Conservation (phyloP, 2,113 vertebrate genomes). For the Paratilapia polleni region DNA sequence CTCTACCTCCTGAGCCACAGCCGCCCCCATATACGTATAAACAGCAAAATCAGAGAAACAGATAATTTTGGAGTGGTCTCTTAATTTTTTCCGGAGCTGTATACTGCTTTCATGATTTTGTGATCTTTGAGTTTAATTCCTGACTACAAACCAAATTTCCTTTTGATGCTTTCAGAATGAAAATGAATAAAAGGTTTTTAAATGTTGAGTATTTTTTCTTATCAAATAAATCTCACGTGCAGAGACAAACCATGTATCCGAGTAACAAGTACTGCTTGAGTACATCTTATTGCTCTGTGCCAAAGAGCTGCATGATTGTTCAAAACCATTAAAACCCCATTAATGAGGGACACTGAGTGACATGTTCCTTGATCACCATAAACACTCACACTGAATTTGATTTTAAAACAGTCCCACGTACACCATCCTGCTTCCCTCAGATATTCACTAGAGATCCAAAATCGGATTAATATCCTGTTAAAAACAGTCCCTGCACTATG, state of each 20-base stretch:
- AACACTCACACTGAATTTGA: background rate
- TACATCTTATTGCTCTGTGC: background rate
- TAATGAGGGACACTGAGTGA: background rate
- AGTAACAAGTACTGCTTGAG: background rate
- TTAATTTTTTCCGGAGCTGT: too few species aligned
- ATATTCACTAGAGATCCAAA: background rate
- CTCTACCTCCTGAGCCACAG: too few species aligned
- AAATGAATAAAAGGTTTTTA: too few species aligned
- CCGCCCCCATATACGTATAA: too few species aligned
- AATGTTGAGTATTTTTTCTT: background rate
- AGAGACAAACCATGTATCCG: background rate
- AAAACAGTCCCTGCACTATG: background rate
- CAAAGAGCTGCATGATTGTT: background rate
- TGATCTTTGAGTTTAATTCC: background rate
- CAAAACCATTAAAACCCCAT: background rate
- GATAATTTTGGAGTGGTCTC: too few species aligned
- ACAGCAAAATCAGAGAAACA: too few species aligned
- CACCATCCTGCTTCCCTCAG: background rate
- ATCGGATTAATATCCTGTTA: background rate
- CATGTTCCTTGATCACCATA: background rate
- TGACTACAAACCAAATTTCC: background rate
- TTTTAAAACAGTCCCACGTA: background rate
- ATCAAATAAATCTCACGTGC: background rate
- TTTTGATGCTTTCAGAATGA: background rate
- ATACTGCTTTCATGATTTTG: background rate